A percentile compares a stretch with the other conserved stretches of the same genome.
These are phyloP conservation scores for Seriola rivoliana DNA, from an alignment of 2,113 vertebrate species.

Conservation along the genomic window DNA sequence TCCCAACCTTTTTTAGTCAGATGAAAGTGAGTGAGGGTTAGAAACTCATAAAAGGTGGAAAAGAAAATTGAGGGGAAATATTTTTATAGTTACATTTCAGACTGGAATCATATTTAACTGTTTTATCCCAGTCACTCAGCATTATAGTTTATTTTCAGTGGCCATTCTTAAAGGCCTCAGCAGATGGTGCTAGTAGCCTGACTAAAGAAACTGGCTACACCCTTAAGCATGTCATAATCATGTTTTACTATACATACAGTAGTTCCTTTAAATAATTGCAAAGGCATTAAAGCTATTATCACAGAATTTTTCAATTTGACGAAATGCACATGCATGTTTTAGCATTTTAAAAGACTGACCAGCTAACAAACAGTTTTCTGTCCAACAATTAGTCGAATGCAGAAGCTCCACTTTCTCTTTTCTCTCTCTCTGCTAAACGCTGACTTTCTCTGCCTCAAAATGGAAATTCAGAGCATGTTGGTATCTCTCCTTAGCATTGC, in stretches of 20 bases:
- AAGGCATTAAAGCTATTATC: not conserved
- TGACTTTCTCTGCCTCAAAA: not conserved
- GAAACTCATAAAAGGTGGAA: not conserved
- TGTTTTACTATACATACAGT: not conserved
- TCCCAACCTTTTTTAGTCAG: not conserved
- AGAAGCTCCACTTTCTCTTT: not conserved
- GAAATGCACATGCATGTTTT: not conserved
- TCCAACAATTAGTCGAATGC: not conserved
- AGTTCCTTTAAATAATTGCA: not conserved
- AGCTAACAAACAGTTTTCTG: not conserved
- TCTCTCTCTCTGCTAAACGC: no score
- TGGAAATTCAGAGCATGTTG: not conserved
- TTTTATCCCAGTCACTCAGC: not conserved
- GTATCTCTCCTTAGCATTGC: not conserved
- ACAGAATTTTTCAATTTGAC: not conserved
- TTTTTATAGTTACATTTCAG: not conserved
- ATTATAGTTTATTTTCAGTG: not conserved
- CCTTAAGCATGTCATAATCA: not conserved
- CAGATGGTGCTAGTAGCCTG: constrained; percentile 58
- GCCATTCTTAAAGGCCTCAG: constrained; percentile 35
- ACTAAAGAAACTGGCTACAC: not conserved
- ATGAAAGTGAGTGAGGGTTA: not conserved
- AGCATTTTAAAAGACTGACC: not conserved
- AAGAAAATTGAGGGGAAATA: not conserved
- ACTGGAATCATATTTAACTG: not conserved